These are phyloP conservation scores for Drosophila kikkawai DNA, from an alignment of 1,140 invertebrate genomes.

Conservation along the genomic window DNA sequence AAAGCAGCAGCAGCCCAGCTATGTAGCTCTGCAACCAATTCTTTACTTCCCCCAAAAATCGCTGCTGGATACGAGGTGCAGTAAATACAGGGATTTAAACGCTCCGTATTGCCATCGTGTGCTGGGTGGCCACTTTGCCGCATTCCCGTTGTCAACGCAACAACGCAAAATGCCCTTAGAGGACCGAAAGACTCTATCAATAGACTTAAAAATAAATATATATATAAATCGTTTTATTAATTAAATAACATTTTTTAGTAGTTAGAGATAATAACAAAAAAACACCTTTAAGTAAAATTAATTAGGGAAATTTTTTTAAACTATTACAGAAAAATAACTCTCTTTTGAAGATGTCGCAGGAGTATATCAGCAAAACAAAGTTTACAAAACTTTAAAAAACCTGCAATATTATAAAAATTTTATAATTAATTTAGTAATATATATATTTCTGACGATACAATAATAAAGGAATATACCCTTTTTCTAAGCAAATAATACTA, in stretches of 20 bases:
- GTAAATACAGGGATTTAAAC: constrained; percentile 77
- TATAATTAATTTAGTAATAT: not conserved
- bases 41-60: constrained; percentile 44
- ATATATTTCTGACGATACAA: constrained; percentile 51
- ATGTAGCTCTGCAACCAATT: constrained; percentile 14
- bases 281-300: not conserved
- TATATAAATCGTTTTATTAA: not conserved
- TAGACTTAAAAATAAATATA: not conserved
- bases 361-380: not conserved
- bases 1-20: constrained; percentile 45
- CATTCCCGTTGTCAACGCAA: constrained; percentile 53
- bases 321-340: not conserved
- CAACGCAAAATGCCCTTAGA: constrained; percentile 10
- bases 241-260: not conserved
- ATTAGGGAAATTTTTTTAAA: not conserved
- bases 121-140: constrained; percentile 52
- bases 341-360: not conserved
- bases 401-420: not conserved
- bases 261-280: not conserved
- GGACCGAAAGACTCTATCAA: not conserved
- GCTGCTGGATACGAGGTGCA: constrained; percentile 65
- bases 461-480: constrained; percentile 46
- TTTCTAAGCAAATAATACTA: constrained; percentile 72
- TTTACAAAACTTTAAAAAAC: too few species aligned
- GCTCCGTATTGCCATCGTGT: constrained; percentile 37